phyloP scores from a whole-genome alignment of 2,797 vertebrate species.

The Pipistrellus kuhlii region DNA sequence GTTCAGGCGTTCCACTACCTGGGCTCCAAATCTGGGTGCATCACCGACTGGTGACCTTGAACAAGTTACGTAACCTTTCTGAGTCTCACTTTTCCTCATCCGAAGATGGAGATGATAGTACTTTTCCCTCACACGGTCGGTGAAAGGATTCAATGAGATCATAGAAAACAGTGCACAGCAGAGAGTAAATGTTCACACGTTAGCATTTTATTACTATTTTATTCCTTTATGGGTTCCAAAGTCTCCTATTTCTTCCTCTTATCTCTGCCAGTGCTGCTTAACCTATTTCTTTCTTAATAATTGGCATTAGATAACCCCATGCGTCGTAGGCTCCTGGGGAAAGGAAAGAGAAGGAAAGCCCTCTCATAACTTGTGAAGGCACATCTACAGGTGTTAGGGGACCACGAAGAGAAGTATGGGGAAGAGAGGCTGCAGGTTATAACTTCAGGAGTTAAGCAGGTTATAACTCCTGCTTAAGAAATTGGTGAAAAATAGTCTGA shows the following conservation, averaged over 20 bases:
- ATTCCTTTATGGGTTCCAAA: conserved; percentile 1
- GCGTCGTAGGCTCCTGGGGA: background rate
- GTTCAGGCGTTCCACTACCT: background rate
- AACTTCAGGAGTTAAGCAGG: no score
- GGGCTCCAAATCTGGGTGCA: background rate
- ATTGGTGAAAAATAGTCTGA: conserved; percentile 2
- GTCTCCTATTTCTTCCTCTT: conserved; percentile 21
- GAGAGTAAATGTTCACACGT: background rate
- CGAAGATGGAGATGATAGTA: background rate
- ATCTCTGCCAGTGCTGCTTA: background rate
- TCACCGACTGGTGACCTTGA: background rate
- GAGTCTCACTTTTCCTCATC: background rate
- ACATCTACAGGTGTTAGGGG: background rate
- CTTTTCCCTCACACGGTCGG: background rate
- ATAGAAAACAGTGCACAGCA: background rate
- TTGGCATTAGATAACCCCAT: background rate
- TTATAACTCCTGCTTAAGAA: background rate
- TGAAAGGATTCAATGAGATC: background rate
- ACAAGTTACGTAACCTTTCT: background rate
- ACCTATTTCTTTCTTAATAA: background rate
- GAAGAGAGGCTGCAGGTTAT: background rate
- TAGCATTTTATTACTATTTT: background rate
- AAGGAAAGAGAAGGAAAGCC: background rate
- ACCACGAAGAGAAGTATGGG: background rate
- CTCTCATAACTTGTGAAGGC: background rate